phyloP scores from a whole-genome alignment of 23 tunicate genomes.

The Botrylloides violaceus region DNA sequence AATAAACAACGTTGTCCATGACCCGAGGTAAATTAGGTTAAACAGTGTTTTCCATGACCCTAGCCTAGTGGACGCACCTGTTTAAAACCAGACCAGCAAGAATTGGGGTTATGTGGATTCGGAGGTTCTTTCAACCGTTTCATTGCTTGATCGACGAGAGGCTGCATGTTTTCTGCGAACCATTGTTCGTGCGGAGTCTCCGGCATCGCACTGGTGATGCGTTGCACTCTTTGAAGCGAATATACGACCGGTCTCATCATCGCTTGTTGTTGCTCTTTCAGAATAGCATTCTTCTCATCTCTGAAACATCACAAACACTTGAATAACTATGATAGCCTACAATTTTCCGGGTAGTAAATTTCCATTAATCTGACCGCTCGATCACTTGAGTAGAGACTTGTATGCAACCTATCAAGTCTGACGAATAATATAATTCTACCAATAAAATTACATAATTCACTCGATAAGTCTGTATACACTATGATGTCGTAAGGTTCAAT shows the following conservation, averaged over 20 bases:
- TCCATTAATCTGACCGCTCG: no score
- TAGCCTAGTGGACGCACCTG: no score
- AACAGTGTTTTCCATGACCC: no score
- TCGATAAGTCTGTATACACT: no score
- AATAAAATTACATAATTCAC: no score
- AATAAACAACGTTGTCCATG: no score
- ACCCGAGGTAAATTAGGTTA: no score
- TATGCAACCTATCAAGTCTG: no score
- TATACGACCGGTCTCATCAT: constrained; percentile 91
- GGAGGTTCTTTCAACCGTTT: constrained; percentile 61
- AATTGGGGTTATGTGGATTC: constrained; percentile 73
- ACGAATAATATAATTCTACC: neutral
- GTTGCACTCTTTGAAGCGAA: constrained; percentile 65
- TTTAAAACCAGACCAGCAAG: constrained; percentile 94
- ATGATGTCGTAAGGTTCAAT: no score
- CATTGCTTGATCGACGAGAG: constrained; percentile 64
- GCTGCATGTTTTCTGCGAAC: constrained; percentile 83
- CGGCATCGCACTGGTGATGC: constrained; percentile 64
- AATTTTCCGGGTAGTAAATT: no score
- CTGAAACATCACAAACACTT: constrained; percentile 10
- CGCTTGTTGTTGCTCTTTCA: constrained; percentile 86
- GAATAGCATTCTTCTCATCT: constrained; percentile 53
- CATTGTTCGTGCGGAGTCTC: constrained; percentile 95
- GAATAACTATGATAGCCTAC: no score
- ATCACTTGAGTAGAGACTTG: no score